Evolutionary conservation across 2,888 invertebrate genomes (phyloP).

Genomic region (Drosophila mercatorum): DNA sequence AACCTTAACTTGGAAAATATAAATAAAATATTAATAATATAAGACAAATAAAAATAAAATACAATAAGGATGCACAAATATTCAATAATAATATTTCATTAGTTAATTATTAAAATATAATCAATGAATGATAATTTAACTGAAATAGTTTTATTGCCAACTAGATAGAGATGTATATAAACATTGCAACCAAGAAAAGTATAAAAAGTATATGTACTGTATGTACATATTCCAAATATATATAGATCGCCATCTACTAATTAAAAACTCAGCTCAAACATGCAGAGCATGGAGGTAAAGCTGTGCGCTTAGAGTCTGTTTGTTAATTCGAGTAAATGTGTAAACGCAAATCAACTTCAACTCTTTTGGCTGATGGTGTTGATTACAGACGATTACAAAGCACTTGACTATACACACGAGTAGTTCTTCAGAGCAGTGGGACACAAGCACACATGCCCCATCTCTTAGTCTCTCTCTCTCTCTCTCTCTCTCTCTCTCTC

Average conservation of each 20-base stretch:
- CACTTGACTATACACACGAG: conserved; percentile 43
- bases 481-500: not conserved
- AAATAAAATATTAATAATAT: too few relatives aligned
- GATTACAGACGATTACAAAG: conserved; percentile 72
- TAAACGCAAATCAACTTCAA: conserved; percentile 36
- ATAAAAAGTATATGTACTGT: too few relatives aligned
- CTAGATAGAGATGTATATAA: too few relatives aligned
- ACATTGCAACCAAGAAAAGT: too few relatives aligned
- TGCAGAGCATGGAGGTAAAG: not conserved
- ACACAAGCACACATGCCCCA: conserved; percentile 14
- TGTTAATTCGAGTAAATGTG: conserved; percentile 11
- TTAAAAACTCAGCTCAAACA: not conserved
- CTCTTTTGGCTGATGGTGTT: conserved; percentile 54
- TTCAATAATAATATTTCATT: too few relatives aligned
- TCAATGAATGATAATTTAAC: too few relatives aligned
- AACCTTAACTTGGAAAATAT: too few relatives aligned
- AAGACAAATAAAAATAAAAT: too few relatives aligned
- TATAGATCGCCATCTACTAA: not conserved
- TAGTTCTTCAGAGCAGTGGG: conserved; percentile 31
- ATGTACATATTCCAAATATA: too few relatives aligned
- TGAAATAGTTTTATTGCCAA: too few relatives aligned
- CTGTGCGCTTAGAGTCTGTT: not conserved
- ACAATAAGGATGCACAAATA: too few relatives aligned
- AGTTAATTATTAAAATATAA: too few relatives aligned
- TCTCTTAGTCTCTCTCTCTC: not conserved